Evolutionary conservation across 2,113 vertebrate species (phyloP).

Genomic region (Eonycteris spelaea): DNA sequence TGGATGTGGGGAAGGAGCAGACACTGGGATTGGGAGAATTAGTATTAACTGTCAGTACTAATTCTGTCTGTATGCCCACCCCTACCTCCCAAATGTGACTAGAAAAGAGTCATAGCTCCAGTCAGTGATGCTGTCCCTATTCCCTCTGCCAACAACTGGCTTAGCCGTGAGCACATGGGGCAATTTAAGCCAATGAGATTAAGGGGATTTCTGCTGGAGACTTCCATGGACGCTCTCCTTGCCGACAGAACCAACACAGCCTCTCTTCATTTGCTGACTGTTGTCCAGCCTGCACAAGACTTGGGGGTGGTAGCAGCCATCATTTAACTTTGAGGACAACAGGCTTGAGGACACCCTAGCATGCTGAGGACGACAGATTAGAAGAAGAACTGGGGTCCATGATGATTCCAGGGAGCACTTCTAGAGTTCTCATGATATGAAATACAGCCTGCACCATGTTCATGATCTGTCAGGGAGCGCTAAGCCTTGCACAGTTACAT

Average conservation of each 20-base stretch:
- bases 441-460: background rate
- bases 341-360: background rate
- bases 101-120: background rate
- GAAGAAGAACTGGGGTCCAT: background rate
- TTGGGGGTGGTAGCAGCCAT: background rate
- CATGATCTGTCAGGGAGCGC: background rate
- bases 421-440: background rate
- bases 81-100: background rate
- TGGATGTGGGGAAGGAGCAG: background rate
- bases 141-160: background rate
- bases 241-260: background rate
- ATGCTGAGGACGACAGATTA: background rate
- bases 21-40: background rate
- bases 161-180: background rate
- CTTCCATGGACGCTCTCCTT: background rate
- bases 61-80: background rate
- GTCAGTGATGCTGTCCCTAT: background rate
- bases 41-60: background rate
- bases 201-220: background rate
- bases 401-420: background rate
- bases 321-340: background rate
- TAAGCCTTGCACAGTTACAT: background rate
- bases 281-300: background rate
- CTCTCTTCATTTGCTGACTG: background rate
- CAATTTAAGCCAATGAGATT: background rate